Base-by-base conservation (phyloP, 1,140 invertebrate species). In the Colletes gigas region DNA sequence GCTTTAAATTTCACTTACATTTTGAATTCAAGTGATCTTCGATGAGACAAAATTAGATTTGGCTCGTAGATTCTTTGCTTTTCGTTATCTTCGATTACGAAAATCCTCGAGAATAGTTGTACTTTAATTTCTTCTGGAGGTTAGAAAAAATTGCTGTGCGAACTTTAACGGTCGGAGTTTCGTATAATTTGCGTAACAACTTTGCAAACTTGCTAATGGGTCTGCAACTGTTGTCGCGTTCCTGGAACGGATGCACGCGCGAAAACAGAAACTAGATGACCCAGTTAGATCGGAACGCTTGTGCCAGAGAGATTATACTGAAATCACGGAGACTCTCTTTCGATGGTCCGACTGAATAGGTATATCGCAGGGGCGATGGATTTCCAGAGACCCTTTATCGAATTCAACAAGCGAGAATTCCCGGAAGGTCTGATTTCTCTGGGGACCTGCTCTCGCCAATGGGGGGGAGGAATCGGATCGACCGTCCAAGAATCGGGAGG, bases 361-460 rank as follows among this genome's bases (percentile, higher is more conserved):
- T 78, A 54, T 63, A 71, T 71, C 30, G 39, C 15, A 9, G 17
- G 60, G 21, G 19, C 57, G 71, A 80, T 75, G 62, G 71, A 80
- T 80, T 74, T 74, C 44, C 41, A 21, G 54, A 12, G 60, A 21
- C 47, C 70, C 72, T 30, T 75, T 80, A 80, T 80, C 78, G 78
- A 80, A 80, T 66, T 80, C 78, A 52, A 80, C 62, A 21, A 80
- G 62, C 78, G 41, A 52, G 52, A 50, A 73, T 74, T 66, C 71
- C 70, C 54, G 78, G 71, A 52, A 67, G 17, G 54, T 60, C 54
- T 75, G 78, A 80, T 75, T 80, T 80, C 78, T 80, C 78, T 41
- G 63, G 78, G 55, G 77, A 73, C 60, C 14, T 9, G 17, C n/a
- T 17, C n/a, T 17, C 14, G 39, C 8, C n/a, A 39, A 41, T 65